Conservation (phyloP, 2,113 vertebrate genomes). For the Aix galericulata region DNA sequence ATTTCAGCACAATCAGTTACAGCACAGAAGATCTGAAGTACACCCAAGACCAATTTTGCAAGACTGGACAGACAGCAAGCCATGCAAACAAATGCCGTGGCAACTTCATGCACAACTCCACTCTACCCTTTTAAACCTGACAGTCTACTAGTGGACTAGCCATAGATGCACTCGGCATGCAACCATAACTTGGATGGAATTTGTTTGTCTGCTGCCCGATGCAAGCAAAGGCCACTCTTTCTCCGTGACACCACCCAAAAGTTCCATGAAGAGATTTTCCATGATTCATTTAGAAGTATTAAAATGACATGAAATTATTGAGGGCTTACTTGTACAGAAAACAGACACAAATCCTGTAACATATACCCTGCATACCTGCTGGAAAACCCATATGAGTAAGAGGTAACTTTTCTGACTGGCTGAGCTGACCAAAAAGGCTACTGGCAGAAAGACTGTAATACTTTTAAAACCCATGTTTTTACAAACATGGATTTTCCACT, state of each 20-base stretch:
- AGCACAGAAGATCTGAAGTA: neutral
- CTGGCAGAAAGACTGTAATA: neutral
- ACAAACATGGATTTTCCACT: neutral
- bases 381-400: neutral
- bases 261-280: neutral
- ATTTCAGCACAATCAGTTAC: conserved; percentile 7
- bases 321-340: neutral
- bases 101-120: accelerated
- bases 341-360: neutral
- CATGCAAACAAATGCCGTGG: accelerated
- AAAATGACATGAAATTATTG: neutral
- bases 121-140: neutral
- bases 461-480: neutral
- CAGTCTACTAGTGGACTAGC: neutral
- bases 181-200: neutral
- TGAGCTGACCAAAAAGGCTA: neutral
- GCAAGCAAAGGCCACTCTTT: neutral
- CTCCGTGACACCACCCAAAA: neutral
- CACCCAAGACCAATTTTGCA: neutral
- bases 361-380: neutral
- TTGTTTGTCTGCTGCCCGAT: neutral
- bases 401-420: neutral
- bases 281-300: neutral
- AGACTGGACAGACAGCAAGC: accelerated
- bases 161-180: accelerated